phyloP scores from a whole-genome alignment of 2,113 vertebrate genomes.

The Anguilla japonica region DNA sequence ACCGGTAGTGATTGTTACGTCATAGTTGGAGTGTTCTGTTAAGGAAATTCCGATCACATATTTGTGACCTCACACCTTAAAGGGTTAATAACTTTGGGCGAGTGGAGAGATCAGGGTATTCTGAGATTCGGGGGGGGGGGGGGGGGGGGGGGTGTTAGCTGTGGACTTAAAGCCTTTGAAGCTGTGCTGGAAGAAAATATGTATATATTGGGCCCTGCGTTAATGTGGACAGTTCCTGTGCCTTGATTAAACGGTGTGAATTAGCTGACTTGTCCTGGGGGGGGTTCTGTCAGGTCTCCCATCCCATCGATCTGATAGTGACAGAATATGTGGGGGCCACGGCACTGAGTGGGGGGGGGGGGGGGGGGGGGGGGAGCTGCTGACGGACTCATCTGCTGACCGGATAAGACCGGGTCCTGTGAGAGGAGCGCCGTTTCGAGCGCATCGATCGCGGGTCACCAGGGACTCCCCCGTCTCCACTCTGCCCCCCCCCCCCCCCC shows the following conservation, averaged over 20 bases:
- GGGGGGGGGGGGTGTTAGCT: neutral
- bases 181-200: neutral
- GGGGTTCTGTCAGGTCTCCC: neutral
- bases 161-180: neutral
- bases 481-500: neutral
- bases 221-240: neutral
- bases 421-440: constrained; percentile 13
- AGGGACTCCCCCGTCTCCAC: constrained; percentile 22
- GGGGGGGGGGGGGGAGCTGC: neutral
- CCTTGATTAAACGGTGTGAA: neutral
- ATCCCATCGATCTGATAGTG: neutral
- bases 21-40: too few relatives aligned
- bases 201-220: neutral
- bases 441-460: constrained; percentile 38
- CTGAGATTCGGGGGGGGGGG: neutral
- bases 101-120: too few relatives aligned
- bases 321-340: neutral
- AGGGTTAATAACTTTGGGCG: too few relatives aligned
- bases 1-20: too few relatives aligned
- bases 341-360: too few relatives aligned
- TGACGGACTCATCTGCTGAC: neutral
- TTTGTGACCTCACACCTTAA: too few relatives aligned
- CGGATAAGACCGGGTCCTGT: neutral
- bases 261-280: neutral
- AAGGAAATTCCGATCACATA: too few relatives aligned